phyloP scores from a whole-genome alignment of 2,797 vertebrate genomes.

The Acomys russatus region DNA sequence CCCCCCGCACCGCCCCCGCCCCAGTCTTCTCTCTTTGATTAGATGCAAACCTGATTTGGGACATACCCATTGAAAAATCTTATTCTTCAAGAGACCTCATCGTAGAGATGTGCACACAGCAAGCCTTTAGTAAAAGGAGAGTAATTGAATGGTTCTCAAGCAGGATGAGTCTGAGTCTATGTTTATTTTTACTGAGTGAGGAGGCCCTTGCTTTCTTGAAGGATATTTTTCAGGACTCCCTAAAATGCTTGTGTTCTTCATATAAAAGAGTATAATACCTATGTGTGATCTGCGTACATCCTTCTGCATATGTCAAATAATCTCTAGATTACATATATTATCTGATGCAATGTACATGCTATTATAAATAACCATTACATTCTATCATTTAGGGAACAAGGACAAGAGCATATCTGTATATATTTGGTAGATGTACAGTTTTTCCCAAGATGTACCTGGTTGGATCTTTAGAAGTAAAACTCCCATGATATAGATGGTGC shows the following conservation, averaged over 20 bases:
- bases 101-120: not conserved
- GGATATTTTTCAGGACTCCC: not conserved
- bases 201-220: not conserved
- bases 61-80: not conserved
- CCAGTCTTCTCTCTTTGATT: not conserved
- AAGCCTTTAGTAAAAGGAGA: not conserved
- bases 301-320: not conserved
- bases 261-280: not conserved
- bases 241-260: not conserved
- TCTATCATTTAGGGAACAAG: not conserved
- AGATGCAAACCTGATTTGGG: conserved; percentile 11
- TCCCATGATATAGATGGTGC: not conserved
- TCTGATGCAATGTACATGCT: not conserved
- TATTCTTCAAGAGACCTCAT: not conserved
- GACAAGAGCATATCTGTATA: not conserved
- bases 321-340: not conserved
- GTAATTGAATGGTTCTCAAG: not conserved
- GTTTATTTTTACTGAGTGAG: not conserved
- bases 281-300: not conserved
- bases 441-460: not conserved
- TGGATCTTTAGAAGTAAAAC: not conserved
- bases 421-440: not conserved
- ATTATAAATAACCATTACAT: not conserved
- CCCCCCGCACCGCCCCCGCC: too few relatives aligned
- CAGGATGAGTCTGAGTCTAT: not conserved